Evolutionary conservation across 2,888 invertebrate species (phyloP).

Genomic region (Gisinianus flammeolus): DNA sequence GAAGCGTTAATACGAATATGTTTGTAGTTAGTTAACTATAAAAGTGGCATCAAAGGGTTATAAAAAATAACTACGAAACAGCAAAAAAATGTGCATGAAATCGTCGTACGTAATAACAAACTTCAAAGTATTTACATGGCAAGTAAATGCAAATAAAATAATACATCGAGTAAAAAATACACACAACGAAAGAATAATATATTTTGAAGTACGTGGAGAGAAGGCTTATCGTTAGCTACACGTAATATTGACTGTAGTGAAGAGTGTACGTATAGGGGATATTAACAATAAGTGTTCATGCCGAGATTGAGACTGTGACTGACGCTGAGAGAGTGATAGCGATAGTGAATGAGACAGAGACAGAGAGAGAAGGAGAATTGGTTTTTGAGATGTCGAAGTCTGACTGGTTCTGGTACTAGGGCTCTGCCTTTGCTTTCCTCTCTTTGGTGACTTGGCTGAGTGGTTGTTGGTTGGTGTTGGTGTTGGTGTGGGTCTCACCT

Average conservation of each 20-base stretch:
- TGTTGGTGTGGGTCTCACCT: constrained; percentile 2
- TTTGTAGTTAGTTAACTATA: not conserved
- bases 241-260: not conserved
- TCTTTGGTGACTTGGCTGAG: not conserved
- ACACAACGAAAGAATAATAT: no score
- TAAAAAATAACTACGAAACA: no score
- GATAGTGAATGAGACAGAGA: not conserved
- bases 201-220: no score
- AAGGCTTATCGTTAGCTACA: not conserved
- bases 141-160: no score
- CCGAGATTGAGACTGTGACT: not conserved
- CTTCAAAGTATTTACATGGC: no score
- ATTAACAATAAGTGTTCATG: not conserved
- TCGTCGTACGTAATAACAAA: no score
- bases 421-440: not conserved
- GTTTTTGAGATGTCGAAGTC: not conserved
- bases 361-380: constrained; percentile 1
- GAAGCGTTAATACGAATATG: not conserved
- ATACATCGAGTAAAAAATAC: no score
- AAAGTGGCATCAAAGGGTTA: no score
- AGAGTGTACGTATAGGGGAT: not conserved
- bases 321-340: not conserved
- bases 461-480: not conserved
- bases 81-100: no score
- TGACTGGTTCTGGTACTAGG: not conserved